Percentiles rank a stretch among this genome's conserved stretches.
Evolutionary conservation across 2,797 vertebrate species (phyloP).

Genomic region (Lateolabrax maculatus): DNA sequence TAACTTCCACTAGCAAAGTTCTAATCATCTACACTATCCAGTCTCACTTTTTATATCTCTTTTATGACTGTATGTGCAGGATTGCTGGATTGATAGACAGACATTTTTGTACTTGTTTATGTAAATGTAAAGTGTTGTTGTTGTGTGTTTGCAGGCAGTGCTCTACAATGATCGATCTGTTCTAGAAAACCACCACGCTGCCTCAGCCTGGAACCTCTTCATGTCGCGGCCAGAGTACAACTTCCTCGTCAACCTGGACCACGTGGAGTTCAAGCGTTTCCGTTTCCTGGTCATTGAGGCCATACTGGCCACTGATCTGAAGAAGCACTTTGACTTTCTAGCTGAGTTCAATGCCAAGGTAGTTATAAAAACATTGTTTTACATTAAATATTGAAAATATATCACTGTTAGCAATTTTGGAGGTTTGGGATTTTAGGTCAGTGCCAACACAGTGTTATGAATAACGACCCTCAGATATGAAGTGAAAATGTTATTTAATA

Average conservation of each 20-base stretch:
- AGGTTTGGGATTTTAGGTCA: neutral
- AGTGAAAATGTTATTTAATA: neutral
- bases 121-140: constrained; percentile 14
- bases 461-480: neutral
- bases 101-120: constrained; percentile 1
- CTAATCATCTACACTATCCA: neutral
- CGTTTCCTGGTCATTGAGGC: constrained; percentile 99
- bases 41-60: neutral
- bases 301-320: constrained; percentile 97
- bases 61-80: neutral
- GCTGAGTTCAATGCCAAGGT: constrained; percentile 99
- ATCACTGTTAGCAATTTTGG: neutral
- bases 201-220: constrained; percentile 98
- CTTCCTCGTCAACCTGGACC: constrained; percentile 94
- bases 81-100: neutral
- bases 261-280: constrained; percentile 98
- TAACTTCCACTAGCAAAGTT: neutral
- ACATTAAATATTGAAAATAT: neutral
- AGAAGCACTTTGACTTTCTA: constrained; percentile 99
- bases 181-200: constrained; percentile 97
- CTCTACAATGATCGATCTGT: constrained; percentile 98
- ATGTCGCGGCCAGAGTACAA: constrained; percentile 97
- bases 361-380: constrained; percentile 25
- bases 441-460: neutral
- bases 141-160: constrained; percentile 87